These are phyloP conservation scores for Eriocheir sinensis DNA, from an alignment of 1,140 invertebrate species.

Conservation along the genomic window DNA sequence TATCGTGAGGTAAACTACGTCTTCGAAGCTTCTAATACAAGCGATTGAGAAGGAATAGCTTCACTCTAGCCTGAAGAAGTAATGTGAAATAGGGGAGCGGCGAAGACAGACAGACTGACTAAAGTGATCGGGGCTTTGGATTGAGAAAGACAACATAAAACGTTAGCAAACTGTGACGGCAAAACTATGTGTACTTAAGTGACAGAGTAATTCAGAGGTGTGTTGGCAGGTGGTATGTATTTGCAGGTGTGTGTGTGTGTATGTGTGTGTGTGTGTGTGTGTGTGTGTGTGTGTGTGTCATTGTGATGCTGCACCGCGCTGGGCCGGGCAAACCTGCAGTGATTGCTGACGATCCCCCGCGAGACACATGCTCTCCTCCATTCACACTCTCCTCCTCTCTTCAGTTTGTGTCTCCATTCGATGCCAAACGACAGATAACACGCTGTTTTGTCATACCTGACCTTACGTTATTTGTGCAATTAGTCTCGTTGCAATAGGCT, in stretches of 20 bases:
- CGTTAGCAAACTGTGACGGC: too few species aligned
- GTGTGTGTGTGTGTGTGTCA: conserved; percentile 21
- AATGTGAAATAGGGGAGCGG: background rate
- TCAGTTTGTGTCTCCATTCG: background rate
- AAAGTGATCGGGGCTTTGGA: too few species aligned
- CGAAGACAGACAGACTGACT: too few species aligned
- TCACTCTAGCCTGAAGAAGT: background rate
- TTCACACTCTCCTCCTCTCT: background rate
- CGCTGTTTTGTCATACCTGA: too few species aligned
- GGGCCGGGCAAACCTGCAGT: background rate
- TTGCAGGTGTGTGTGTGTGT: too few species aligned
- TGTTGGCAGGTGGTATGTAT: background rate
- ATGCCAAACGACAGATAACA: too few species aligned
- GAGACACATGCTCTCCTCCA: conserved; percentile 30
- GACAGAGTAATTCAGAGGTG: background rate
- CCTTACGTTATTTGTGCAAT: too few species aligned
- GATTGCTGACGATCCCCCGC: background rate
- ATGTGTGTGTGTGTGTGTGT: background rate
- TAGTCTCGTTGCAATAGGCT: too few species aligned
- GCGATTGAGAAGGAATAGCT: too few species aligned
- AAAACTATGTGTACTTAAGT: background rate
- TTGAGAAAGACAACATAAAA: too few species aligned
- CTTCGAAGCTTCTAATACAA: too few species aligned
- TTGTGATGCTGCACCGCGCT: background rate
- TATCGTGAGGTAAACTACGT: too few species aligned